A percentile compares a stretch with the other conserved stretches of the same genome.
Evolutionary conservation across 2,888 invertebrate genomes (phyloP).

Genomic region (Ephialtes manifestator): DNA sequence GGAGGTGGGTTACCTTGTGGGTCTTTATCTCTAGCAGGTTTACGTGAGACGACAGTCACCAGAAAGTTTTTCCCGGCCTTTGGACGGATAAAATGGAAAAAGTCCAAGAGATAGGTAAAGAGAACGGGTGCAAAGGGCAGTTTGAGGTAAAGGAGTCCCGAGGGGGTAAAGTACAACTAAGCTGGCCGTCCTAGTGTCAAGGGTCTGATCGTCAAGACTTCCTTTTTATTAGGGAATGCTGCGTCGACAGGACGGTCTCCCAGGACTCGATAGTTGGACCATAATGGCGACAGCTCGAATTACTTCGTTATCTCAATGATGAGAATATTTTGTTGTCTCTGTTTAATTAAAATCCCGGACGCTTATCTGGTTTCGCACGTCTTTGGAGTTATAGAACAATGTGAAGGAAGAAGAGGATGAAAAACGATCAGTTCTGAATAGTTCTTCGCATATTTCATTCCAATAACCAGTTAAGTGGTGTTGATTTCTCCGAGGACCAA

Average conservation of each 20-base stretch:
- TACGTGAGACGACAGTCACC: conserved; percentile 36
- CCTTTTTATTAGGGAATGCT: conserved; percentile 44
- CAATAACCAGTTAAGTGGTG: conserved; percentile 15
- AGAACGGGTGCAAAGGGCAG: conserved; percentile 28
- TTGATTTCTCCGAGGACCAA: conserved; percentile 70
- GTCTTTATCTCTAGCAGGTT: conserved; percentile 47
- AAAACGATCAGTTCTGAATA: conserved; percentile 27
- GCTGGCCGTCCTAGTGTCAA: conserved; percentile 44
- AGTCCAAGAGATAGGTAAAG: conserved; percentile 45
- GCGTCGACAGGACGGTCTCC: conserved; percentile 4
- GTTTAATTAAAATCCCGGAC: neutral
- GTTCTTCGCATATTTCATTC: conserved; percentile 21
- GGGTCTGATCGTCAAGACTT: conserved; percentile 48
- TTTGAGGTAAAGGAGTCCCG: conserved; percentile 34
- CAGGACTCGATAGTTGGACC: neutral
- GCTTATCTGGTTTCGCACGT: neutral
- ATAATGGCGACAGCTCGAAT: conserved; percentile 10
- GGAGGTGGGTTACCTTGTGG: conserved; percentile 37
- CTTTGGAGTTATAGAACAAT: neutral
- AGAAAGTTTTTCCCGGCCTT: conserved; percentile 41
- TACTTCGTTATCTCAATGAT: conserved; percentile 41
- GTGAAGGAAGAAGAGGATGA: neutral
- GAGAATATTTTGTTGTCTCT: conserved; percentile 25
- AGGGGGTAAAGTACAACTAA: conserved; percentile 23
- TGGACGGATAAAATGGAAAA: conserved; percentile 58